Base-by-base conservation (phyloP, 2,888 invertebrate species). In the Tipula confusa region DNA sequence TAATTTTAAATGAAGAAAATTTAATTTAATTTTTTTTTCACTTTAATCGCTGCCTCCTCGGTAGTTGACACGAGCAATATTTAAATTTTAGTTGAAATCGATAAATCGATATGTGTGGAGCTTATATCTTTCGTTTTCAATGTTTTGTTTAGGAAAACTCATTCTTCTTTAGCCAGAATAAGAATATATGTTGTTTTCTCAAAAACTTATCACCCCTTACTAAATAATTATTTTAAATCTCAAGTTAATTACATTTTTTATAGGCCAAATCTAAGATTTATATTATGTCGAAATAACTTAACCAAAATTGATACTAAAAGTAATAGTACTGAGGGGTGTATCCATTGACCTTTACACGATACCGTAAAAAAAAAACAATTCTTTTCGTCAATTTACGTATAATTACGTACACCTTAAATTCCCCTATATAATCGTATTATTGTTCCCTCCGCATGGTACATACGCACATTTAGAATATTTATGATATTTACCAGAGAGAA, bases 301-400 rank as follows among this genome's bases (percentile, higher is more conserved):
- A 64, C 64, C 64, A 64, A 64, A 64, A 64, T 64, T 64, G 64
- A 24, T 64, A 64, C 18, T 64, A 64, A 64, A 64, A 64, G 64
- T 64, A 64, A 64, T 64, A 64, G 24, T 11, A 64, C 64, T n/a
- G n/a, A n/a, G n/a, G 15, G 15, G 64, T 48, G 48, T 11, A 64
- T 2, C n/a, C 13, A 64, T 24, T 64, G 64, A 64, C 64, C 64
- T 64, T 13, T 64, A 24, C n/a, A n/a, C 64, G 64, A 64, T 24
- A 11, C 24, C 1, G 33, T 33, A 33, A 9, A 24, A 18, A 64
- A 64, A 24, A 64, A 64, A 64, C 64, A 64, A 24, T 15, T 15
- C 43, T 15, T 15, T 15, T 43, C 64, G 24, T 24, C 64, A 9
- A 24, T 64, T 64, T 64, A 24, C 24, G 64, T 64, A 64, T 64